Conservation (phyloP, 2,888 invertebrate species). For the Eurois occulta region DNA sequence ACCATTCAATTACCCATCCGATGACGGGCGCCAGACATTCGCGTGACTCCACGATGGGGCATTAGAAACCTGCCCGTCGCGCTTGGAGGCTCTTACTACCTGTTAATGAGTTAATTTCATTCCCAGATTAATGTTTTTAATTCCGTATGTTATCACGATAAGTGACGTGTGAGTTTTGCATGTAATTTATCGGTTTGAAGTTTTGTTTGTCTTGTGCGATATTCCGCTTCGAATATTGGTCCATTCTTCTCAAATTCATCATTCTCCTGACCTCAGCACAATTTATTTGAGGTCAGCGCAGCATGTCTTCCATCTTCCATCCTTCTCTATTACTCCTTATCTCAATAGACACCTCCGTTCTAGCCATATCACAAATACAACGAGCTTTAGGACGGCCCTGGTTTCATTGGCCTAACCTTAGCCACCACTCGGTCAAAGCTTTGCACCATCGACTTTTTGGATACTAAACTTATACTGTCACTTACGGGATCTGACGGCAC, state of each 20-base stretch:
- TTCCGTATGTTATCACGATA: constrained; percentile 48
- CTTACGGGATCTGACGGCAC: no score
- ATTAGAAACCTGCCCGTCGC: constrained; percentile 60
- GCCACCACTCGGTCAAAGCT: no score
- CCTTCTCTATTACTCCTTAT: neutral
- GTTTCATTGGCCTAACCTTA: no score
- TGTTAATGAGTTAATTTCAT: constrained; percentile 56
- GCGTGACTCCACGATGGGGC: constrained; percentile 47
- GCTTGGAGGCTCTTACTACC: constrained; percentile 40
- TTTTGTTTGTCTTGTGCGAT: neutral
- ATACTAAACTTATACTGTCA: no score
- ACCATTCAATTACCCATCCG: constrained; percentile 14
- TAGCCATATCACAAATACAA: neutral
- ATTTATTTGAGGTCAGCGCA: neutral
- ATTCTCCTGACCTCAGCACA: neutral
- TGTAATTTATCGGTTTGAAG: neutral
- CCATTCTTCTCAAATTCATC: neutral
- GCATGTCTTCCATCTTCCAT: neutral
- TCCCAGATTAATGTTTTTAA: constrained; percentile 49
- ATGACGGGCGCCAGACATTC: constrained; percentile 36
- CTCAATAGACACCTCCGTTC: neutral
- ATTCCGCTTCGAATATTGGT: neutral
- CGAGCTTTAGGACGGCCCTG: no score
- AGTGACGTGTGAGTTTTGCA: constrained; percentile 49
- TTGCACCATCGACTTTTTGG: neutral